phyloP scores from a whole-genome alignment of 2,888 invertebrate species.

The Bellardia pandia region DNA sequence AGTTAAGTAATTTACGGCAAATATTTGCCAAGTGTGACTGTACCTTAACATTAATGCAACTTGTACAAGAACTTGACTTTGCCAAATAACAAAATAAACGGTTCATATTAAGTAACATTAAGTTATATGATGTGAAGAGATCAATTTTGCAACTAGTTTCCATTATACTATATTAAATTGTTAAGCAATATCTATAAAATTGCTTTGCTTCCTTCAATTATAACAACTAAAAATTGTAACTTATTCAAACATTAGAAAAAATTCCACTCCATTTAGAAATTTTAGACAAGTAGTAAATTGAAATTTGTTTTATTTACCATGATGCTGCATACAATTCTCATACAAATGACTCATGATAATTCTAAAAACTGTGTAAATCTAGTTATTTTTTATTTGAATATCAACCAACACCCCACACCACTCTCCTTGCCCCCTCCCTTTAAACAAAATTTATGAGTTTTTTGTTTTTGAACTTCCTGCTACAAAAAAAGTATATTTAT shows the following conservation, averaged over 20 bases:
- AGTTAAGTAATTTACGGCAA: too few species aligned
- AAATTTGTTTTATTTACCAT: background rate
- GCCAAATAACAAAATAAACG: too few species aligned
- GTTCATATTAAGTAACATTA: too few species aligned
- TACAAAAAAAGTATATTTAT: slow-evolving; percentile 58
- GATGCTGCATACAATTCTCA: background rate
- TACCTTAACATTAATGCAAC: too few species aligned
- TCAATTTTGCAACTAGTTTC: too few species aligned
- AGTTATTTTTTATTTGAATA: slow-evolving; percentile 38
- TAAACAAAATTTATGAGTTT: slow-evolving; percentile 43
- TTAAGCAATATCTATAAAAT: background rate
- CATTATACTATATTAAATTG: too few species aligned
- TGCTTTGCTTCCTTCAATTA: background rate
- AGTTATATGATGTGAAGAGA: too few species aligned
- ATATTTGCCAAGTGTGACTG: too few species aligned
- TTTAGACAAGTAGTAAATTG: background rate
- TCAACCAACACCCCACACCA: background rate
- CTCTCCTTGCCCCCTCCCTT: background rate
- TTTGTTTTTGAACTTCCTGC: slow-evolving; percentile 42
- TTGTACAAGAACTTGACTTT: too few species aligned
- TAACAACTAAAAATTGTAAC: background rate
- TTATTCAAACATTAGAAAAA: background rate
- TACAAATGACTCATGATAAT: background rate
- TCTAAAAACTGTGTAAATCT: background rate
- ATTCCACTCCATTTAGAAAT: background rate